Base-by-base conservation (phyloP, 1,140 invertebrate genomes). In the Euura saliciscinereae region DNA sequence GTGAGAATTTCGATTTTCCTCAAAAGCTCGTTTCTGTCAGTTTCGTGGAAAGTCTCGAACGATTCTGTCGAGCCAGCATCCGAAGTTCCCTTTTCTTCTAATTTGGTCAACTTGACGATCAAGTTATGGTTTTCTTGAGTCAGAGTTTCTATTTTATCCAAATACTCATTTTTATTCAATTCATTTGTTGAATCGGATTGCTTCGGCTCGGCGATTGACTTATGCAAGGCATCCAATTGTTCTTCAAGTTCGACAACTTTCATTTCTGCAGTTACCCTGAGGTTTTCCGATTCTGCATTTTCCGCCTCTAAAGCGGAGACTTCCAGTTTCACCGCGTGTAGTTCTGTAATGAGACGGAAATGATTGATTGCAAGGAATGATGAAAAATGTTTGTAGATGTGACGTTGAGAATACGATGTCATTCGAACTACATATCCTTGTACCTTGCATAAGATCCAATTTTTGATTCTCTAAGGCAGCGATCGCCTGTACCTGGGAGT, bases 211-310 rank as follows among this genome's bases (percentile, higher is more conserved):
- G 46, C 72, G 64, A 74, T 72, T n/a, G 45, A 66, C 79, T 79
- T 84, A 2, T 84, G 77, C 8, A 83, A 43, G 4, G 78, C 74
- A 70, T 93, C 92, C 13, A 93, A 82, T 81, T 93, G 90, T 80
- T 94, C 92, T 82, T 92, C 90, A 72, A 93, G 81, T 76, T 94
- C 91, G 10, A 93, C 92, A 6, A 90, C 89, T 76, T 91, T 92
- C 78, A 95, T 91, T 87, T 94, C 92, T 6, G 92, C 91, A n/a
- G 90, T 88, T 0, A 92, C 91, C 65, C 90, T 86, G 3, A 87
- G 84, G 87, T 89, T 92, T 82, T 93, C 90, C 3, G 91, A 88
- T 71, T 90, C 88, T 44, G 89, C 88, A 73, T 91, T 86, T 80
- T 90, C 91, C 45, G 90, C 89, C 81, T 92, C 91, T 72, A 92